phyloP scores from a whole-genome alignment of 2,888 invertebrate species.

The Phlogophora meticulosa region DNA sequence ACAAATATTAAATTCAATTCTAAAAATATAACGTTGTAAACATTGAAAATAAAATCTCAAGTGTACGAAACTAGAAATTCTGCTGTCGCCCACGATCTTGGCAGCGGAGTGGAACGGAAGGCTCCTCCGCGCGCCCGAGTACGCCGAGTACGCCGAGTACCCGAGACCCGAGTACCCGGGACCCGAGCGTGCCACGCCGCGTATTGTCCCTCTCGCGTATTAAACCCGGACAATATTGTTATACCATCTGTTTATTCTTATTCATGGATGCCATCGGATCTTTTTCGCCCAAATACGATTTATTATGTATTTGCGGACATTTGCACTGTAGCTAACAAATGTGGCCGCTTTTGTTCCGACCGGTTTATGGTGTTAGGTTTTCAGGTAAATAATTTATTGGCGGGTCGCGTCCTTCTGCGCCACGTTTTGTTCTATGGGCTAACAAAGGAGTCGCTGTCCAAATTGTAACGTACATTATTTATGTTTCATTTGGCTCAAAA shows the following conservation, averaged over 20 bases:
- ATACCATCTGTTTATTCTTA: constrained; percentile 75
- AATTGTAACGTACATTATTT: constrained; percentile 67
- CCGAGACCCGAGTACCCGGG: constrained; percentile 19
- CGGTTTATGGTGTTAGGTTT: constrained; percentile 69
- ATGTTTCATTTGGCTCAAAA: constrained; percentile 61
- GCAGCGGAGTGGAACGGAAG: constrained; percentile 53
- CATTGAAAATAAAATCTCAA: constrained; percentile 68
- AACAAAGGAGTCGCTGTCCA: constrained; percentile 60
- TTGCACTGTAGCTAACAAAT: constrained; percentile 72
- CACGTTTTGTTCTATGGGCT: constrained; percentile 53
- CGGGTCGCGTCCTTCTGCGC: constrained; percentile 63
- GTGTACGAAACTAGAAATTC: constrained; percentile 59
- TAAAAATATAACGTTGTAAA: constrained; percentile 64
- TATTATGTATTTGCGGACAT: constrained; percentile 77
- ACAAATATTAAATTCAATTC: constrained; percentile 65
- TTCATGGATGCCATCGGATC: constrained; percentile 72
- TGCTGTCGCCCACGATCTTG: constrained; percentile 58
- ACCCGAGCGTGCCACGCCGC: constrained; percentile 46
- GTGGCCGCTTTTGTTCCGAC: constrained; percentile 65
- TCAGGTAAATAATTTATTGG: constrained; percentile 70
- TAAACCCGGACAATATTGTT: constrained; percentile 73
- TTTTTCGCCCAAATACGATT: constrained; percentile 72
- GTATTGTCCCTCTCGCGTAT: constrained; percentile 60
- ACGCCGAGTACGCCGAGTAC: constrained; percentile 21
- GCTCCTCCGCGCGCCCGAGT: constrained; percentile 37